These are phyloP conservation scores for Archaeoteleia sp. DNA, from an alignment of 2,888 invertebrate species.

Conservation along the genomic window DNA sequence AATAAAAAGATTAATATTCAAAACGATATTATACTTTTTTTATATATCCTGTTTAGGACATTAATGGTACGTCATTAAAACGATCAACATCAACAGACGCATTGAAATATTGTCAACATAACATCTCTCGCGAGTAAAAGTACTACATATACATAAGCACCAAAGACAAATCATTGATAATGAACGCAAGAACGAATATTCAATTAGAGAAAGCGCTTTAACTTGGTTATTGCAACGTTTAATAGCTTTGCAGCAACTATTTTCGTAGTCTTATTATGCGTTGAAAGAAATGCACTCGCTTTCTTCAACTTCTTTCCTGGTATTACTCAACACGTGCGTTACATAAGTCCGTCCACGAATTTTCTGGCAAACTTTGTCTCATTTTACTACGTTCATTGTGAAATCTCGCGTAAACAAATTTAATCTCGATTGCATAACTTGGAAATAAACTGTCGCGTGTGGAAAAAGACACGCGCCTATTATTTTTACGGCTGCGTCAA, in stretches of 20 bases:
- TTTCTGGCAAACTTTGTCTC: conserved; percentile 22
- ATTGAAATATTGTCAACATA: too few species aligned
- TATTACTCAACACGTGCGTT: conserved; percentile 31
- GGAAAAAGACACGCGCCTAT: too few species aligned
- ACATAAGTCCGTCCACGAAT: conserved; percentile 35
- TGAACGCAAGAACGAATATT: conserved; percentile 26
- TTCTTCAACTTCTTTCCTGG: conserved; percentile 46
- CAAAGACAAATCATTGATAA: conserved; percentile 34
- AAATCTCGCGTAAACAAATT: too few species aligned
- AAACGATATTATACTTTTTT: too few species aligned
- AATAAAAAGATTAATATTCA: too few species aligned
- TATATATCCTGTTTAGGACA: too few species aligned
- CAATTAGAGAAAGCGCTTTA: conserved; percentile 44
- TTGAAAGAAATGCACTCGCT: conserved; percentile 26
- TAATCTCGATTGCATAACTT: too few species aligned
- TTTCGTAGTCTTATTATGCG: conserved; percentile 22
- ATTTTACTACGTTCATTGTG: neutral
- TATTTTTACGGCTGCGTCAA: too few species aligned
- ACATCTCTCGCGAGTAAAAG: conserved; percentile 14
- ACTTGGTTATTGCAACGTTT: conserved; percentile 31
- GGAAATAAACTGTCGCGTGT: too few species aligned
- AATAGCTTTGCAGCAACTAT: conserved; percentile 18
- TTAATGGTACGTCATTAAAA: too few species aligned
- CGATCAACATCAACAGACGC: too few species aligned
- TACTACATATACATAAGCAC: neutral